phyloP scores from a whole-genome alignment of 2,113 vertebrate species.

The Saccopteryx bilineata region DNA sequence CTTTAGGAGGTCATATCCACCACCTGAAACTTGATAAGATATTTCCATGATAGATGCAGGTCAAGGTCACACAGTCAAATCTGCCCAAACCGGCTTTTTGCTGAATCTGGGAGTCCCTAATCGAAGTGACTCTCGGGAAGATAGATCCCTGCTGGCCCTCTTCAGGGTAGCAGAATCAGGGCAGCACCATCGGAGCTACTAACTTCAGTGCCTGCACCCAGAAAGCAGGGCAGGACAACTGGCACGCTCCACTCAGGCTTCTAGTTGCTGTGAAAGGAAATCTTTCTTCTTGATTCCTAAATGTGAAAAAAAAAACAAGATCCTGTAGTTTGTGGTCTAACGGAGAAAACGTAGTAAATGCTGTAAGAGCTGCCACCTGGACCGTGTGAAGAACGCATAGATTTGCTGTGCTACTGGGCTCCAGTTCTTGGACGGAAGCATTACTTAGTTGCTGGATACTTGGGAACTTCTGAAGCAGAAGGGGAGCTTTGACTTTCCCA shows the following conservation, averaged over 20 bases:
- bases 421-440: constrained; percentile 86
- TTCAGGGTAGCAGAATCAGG: not conserved
- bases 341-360: rapidly evolving
- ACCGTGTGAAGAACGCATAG: constrained; percentile 89
- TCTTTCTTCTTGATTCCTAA: not conserved
- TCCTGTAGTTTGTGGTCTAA: not conserved
- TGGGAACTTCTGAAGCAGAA: constrained; percentile 91
- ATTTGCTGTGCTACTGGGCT: constrained; percentile 89
- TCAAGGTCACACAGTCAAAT: not conserved
- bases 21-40: not conserved
- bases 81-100: not conserved
- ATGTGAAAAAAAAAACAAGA: not conserved
- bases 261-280: not conserved
- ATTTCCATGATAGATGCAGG: not conserved
- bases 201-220: not conserved
- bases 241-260: not conserved
- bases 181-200: not conserved
- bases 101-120: not conserved
- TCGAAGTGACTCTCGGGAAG: not conserved
- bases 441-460: constrained; percentile 91
- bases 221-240: not conserved
- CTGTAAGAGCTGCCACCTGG: not conserved
- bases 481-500: constrained; percentile 91
- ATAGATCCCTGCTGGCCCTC: not conserved
- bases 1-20: not conserved